Evolutionary conservation across 2,797 vertebrate genomes (phyloP).

Genomic region (Pseudotriccus pelzelni): DNA sequence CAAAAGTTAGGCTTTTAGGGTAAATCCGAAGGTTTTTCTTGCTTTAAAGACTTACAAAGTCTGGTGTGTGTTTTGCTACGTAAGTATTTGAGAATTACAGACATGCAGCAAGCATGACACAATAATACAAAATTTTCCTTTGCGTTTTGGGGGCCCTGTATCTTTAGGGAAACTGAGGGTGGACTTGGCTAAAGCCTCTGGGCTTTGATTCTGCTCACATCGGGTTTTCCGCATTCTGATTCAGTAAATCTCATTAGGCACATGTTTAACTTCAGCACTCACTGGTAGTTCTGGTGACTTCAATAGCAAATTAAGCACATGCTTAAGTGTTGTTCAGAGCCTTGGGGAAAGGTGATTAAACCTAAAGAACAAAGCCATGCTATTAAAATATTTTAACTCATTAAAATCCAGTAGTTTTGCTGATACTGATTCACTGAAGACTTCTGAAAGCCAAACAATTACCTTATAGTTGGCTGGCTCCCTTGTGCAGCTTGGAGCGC

Average conservation of each 20-base stretch:
- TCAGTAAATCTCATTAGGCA: constrained; percentile 54
- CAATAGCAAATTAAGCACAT: constrained; percentile 31
- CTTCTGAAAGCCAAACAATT: not conserved
- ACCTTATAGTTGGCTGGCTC: not conserved
- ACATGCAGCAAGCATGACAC: not conserved
- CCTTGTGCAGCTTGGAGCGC: not conserved
- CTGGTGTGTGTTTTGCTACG: not conserved
- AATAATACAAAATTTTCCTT: not conserved
- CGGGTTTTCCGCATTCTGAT: constrained; percentile 9
- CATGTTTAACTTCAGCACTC: constrained; percentile 13
- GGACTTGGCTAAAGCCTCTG: not conserved
- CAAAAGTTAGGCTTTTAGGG: not conserved
- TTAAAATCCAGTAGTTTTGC: constrained; percentile 7
- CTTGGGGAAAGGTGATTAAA: constrained; percentile 29
- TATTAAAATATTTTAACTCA: constrained; percentile 28
- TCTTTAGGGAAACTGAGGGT: not conserved
- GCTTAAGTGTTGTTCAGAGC: constrained; percentile 37
- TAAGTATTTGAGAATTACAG: not conserved
- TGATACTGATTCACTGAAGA: not conserved
- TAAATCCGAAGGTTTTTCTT: not conserved
- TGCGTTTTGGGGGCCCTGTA: not conserved
- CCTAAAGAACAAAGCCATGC: constrained; percentile 7
- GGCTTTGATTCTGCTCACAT: constrained; percentile 44
- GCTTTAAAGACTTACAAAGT: not conserved
- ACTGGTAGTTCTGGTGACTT: constrained; percentile 7